Conservation (phyloP, 1,140 invertebrate species). For the Drosophila saltans region DNA sequence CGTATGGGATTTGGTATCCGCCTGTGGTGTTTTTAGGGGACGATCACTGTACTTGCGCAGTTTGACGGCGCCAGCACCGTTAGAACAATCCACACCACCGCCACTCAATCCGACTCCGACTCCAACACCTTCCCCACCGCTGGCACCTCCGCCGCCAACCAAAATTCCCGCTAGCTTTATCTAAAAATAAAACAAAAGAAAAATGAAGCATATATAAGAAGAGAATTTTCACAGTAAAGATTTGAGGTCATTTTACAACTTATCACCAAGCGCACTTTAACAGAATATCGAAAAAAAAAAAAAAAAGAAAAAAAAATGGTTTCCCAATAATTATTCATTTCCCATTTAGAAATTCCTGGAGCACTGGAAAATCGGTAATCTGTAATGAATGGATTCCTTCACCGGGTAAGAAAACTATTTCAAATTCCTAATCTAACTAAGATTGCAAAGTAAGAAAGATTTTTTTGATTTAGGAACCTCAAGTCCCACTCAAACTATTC, state of each 20-base stretch:
- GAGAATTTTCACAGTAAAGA: neutral
- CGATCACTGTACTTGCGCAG: conserved; percentile 73
- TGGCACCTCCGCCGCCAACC: conserved; percentile 56
- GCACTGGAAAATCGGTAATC: too few relatives aligned
- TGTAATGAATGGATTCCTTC: too few relatives aligned
- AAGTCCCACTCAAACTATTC: too few relatives aligned
- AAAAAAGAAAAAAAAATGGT: too few relatives aligned
- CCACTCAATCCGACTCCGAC: neutral
- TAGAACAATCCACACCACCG: conserved; percentile 32
- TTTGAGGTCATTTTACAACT: neutral
- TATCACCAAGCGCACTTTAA: too few relatives aligned
- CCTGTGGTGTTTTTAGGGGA: conserved; percentile 43
- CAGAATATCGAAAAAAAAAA: too few relatives aligned
- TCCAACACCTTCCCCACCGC: conserved; percentile 37
- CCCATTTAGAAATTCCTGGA: too few relatives aligned
- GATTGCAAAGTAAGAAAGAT: too few relatives aligned
- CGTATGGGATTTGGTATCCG: conserved; percentile 61
- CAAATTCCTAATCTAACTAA: too few relatives aligned
- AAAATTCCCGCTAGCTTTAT: conserved; percentile 67
- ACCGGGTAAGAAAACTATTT: too few relatives aligned
- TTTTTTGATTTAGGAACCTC: too few relatives aligned
- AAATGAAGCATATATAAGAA: neutral
- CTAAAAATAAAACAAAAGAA: conserved; percentile 26
- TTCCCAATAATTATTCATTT: too few relatives aligned
- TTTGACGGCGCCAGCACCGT: conserved; percentile 72